Evolutionary conservation across 2,888 invertebrate genomes (phyloP).

Genomic region (Troides aeacus): DNA sequence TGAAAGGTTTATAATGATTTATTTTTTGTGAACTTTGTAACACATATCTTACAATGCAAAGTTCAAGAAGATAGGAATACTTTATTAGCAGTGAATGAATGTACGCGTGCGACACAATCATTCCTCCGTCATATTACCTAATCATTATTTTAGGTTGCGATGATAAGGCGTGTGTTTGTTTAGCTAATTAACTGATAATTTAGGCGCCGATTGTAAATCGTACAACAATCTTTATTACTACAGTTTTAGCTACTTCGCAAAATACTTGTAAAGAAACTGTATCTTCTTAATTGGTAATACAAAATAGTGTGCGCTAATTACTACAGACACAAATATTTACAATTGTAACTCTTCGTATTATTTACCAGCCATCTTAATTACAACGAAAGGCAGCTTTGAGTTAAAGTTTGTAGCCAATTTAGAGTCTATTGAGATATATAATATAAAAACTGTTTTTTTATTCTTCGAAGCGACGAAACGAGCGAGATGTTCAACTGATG

Average conservation of each 20-base stretch:
- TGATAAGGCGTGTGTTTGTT: slow-evolving; percentile 8
- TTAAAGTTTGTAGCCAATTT: too few relatives aligned
- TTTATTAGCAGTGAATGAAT: neutral
- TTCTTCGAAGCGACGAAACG: too few relatives aligned
- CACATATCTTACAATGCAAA: neutral
- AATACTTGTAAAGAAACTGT: neutral
- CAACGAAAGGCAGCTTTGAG: too few relatives aligned
- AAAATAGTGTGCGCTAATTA: neutral
- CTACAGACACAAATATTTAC: neutral
- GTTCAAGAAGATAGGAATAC: neutral
- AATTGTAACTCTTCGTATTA: neutral
- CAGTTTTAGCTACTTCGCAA: neutral
- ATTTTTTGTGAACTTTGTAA: too few relatives aligned
- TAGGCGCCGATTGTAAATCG: slow-evolving; percentile 5
- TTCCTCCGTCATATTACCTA: neutral
- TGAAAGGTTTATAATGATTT: too few relatives aligned
- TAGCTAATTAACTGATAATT: slow-evolving; percentile 17
- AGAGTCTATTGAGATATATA: too few relatives aligned
- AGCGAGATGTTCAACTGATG: too few relatives aligned
- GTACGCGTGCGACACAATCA: neutral
- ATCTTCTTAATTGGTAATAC: neutral
- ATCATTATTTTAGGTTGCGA: slow-evolving; percentile 5
- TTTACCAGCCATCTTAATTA: too few relatives aligned
- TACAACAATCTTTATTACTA: too few relatives aligned
- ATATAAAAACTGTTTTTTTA: too few relatives aligned